Evolutionary conservation across 2,888 invertebrate genomes (phyloP).

Genomic region (Melanostoma scalare): DNA sequence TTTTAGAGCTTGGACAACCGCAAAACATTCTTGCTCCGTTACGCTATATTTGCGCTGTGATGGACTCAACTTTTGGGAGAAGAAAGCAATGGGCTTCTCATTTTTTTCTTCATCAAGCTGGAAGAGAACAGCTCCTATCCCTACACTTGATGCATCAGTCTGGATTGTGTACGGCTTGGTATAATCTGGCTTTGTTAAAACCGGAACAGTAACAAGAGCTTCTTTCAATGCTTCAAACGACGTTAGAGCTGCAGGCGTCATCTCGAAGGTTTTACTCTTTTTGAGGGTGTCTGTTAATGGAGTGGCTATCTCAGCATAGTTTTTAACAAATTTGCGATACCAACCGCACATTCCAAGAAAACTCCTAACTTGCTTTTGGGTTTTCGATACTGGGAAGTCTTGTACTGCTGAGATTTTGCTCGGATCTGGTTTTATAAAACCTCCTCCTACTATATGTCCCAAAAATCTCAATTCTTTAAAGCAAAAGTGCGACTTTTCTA

Average conservation of each 20-base stretch:
- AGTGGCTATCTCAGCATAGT: conserved; percentile 49
- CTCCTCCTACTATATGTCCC: conserved; percentile 47
- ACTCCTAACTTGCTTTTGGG: conserved; percentile 69
- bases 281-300: conserved; percentile 1
- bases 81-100: conserved; percentile 35
- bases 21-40: not conserved
- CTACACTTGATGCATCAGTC: conserved; percentile 11
- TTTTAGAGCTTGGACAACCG: conserved; percentile 30
- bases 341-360: conserved; percentile 70
- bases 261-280: conserved; percentile 6
- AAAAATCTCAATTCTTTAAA: conserved; percentile 36
- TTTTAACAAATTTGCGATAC: conserved; percentile 41
- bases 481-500: conserved; percentile 44
- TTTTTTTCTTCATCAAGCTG: conserved; percentile 24
- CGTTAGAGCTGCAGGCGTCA: not conserved
- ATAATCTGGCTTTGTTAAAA: conserved; percentile 22
- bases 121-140: conserved; percentile 12
- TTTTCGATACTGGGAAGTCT: conserved; percentile 33
- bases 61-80: conserved; percentile 4
- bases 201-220: not conserved
- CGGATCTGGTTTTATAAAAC: conserved; percentile 36
- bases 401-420: conserved; percentile 30
- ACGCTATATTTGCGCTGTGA: not conserved
- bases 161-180: conserved; percentile 12
- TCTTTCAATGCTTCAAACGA: conserved; percentile 13